Base-by-base conservation (phyloP, 2,113 vertebrate genomes). In the Podocnemis expansa region DNA sequence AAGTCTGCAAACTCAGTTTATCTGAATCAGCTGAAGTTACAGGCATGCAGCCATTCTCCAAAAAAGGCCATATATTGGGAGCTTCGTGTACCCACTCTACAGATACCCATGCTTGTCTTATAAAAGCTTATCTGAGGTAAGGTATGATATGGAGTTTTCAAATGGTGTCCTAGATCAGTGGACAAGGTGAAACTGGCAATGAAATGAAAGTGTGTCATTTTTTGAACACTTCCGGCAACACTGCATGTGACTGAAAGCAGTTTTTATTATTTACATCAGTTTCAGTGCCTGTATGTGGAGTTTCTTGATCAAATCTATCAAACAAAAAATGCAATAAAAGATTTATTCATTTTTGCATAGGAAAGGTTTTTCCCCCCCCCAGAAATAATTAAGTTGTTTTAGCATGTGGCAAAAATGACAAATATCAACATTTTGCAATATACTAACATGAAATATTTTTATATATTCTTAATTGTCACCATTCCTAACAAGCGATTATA, bases 1-100 rank as follows among this genome's bases (percentile, higher is more conserved):
- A 58, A 96, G 92, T 97, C 91, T 96, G 89, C 96, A 94, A 95
- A 93, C 78, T 89, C 56, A 41, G 89, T 96, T 96, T 95, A 95
- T 95, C n/a, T 94, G 84, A 95, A 87, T 85, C 96, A 88, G 14
- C 93, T 82, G 52, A 87, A 96, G 97, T 58, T 87, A 73, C 70
- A 94, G 83, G 96, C 31, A 63, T 63, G 60, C 31, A 63, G 34
- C 19, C 31, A 34, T 60, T 60, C 58, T 60, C 13, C 58, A 31
- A 60, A 60, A 52, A 52, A 16, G 51, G 13, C 51, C 51, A 52
- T 52, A 67, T 19, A 21, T n/a, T 38, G n/a, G 34, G 34, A 67
- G 63, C 34, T n/a, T 67, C 9, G 38, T 67, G 17, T 67, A n/a
- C 63, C 8, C 63, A 38, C 63, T 34, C 17, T n/a, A n/a, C 17